Conservation (phyloP, 2,888 invertebrate species). For the Sipha maydis region DNA sequence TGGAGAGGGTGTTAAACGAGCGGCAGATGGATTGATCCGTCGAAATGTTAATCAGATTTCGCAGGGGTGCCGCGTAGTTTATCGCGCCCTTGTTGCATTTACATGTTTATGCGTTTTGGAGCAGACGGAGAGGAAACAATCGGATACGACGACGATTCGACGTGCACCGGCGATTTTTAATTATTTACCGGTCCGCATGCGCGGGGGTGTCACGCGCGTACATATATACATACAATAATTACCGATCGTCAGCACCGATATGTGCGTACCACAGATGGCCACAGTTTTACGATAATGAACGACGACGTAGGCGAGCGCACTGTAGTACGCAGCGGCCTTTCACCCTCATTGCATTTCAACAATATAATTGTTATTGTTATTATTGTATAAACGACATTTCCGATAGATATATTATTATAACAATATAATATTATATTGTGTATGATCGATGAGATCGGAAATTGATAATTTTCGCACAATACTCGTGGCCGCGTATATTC, state of each 20-base stretch:
- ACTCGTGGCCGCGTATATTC: not conserved
- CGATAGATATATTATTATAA: not conserved
- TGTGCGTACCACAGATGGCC: constrained; percentile 44
- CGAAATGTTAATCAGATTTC: constrained; percentile 62
- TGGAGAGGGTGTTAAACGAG: constrained; percentile 58
- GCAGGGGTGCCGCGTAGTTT: not conserved
- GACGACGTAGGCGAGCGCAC: not conserved
- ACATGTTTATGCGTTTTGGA: constrained; percentile 59
- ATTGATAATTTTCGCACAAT: constrained; percentile 49
- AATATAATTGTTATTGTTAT: not conserved
- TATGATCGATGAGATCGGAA: constrained; percentile 54
- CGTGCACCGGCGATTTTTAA: constrained; percentile 60
- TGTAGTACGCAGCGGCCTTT: too few relatives aligned
- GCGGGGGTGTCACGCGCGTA: constrained; percentile 32
- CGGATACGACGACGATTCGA: constrained; percentile 54
- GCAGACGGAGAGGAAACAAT: constrained; percentile 60
- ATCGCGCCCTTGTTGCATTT: constrained; percentile 54
- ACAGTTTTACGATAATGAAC: constrained; percentile 9
- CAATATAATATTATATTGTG: not conserved
- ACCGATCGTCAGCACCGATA: constrained; percentile 50
- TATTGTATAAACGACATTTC: not conserved
- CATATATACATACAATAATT: constrained; percentile 38
- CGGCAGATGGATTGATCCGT: constrained; percentile 62
- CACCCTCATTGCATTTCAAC: not conserved
- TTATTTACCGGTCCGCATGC: constrained; percentile 46